phyloP scores from a whole-genome alignment of 2,113 vertebrate species.

The Centrocercus urophasianus region DNA sequence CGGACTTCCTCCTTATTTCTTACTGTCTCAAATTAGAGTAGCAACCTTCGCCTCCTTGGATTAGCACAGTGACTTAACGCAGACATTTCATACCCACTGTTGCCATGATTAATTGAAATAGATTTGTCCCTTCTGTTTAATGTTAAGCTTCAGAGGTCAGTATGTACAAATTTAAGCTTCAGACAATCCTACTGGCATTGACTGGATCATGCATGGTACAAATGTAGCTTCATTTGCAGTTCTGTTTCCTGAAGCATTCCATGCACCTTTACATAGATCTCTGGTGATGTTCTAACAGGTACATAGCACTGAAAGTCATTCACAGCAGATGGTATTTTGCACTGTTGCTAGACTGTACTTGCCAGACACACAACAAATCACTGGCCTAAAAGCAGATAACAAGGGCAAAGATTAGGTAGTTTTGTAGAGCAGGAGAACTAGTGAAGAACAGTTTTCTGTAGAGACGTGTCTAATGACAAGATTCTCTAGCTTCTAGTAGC shows the following conservation, averaged over 20 bases:
- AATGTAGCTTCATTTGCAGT: background rate
- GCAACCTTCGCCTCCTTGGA: background rate
- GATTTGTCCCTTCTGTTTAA: background rate
- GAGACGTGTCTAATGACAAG: background rate
- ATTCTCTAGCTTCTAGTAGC: background rate
- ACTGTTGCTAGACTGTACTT: background rate
- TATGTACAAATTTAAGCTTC: constrained; percentile 31
- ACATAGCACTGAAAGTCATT: background rate
- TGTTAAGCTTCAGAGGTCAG: constrained; percentile 20
- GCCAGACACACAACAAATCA: background rate
- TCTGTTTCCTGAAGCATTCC: background rate
- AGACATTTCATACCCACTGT: background rate
- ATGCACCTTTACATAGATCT: background rate
- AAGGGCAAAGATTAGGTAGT: background rate
- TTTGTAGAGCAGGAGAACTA: background rate
- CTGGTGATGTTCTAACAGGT: background rate
- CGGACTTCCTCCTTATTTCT: background rate
- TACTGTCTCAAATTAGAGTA: background rate
- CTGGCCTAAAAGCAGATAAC: background rate
- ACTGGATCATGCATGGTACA: background rate
- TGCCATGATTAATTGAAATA: background rate
- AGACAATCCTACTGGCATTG: background rate
- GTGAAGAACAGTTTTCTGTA: background rate
- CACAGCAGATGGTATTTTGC: background rate
- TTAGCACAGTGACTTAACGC: constrained; percentile 1